A percentile compares a stretch with the other conserved stretches of the same genome.
These are phyloP conservation scores for Platyura marginata DNA, from an alignment of 1,140 invertebrate species.

Conservation along the genomic window DNA sequence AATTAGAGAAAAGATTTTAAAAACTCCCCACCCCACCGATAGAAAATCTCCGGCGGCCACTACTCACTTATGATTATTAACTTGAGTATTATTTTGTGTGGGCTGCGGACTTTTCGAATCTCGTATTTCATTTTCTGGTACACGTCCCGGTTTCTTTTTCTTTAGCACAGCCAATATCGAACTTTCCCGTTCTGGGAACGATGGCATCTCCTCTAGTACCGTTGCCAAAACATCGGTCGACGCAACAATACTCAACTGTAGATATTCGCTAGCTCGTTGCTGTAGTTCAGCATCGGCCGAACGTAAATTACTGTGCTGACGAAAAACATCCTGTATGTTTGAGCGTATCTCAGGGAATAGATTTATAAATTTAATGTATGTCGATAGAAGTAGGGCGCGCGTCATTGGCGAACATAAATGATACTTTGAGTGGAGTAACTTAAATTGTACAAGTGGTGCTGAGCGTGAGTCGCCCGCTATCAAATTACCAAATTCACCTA, in stretches of 20 bases:
- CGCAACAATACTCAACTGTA: slow-evolving; percentile 90
- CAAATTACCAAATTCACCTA: slow-evolving; percentile 99
- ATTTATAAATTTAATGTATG: slow-evolving; percentile 99
- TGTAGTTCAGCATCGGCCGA: slow-evolving; percentile 97
- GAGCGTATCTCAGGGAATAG: slow-evolving; percentile 96
- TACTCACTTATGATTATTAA: slow-evolving; percentile 32
- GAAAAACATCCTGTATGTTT: slow-evolving; percentile 92
- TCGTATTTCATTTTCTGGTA: slow-evolving; percentile 66
- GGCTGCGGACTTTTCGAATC: slow-evolving; percentile 63
- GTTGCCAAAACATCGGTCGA: slow-evolving; percentile 94
- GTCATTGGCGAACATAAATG: slow-evolving; percentile 95
- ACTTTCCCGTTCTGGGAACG: slow-evolving; percentile 96
- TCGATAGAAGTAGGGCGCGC: slow-evolving; percentile 86
- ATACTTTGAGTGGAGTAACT: slow-evolving; percentile 95
- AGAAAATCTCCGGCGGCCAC: too few species aligned
- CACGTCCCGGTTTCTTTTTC: slow-evolving; percentile 89
- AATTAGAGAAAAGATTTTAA: too few species aligned
- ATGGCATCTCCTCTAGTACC: slow-evolving; percentile 99
- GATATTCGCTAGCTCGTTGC: slow-evolving; percentile 94
- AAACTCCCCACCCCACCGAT: too few species aligned
- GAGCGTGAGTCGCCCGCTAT: slow-evolving; percentile 97
- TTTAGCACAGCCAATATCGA: slow-evolving; percentile 94
- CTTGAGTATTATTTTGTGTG: slow-evolving; percentile 18
- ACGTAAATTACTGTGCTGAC: slow-evolving; percentile 87
- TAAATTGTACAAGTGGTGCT: slow-evolving; percentile 89